Conservation (phyloP, 2,113 vertebrate species). For the Gasterosteus aculeatus region DNA sequence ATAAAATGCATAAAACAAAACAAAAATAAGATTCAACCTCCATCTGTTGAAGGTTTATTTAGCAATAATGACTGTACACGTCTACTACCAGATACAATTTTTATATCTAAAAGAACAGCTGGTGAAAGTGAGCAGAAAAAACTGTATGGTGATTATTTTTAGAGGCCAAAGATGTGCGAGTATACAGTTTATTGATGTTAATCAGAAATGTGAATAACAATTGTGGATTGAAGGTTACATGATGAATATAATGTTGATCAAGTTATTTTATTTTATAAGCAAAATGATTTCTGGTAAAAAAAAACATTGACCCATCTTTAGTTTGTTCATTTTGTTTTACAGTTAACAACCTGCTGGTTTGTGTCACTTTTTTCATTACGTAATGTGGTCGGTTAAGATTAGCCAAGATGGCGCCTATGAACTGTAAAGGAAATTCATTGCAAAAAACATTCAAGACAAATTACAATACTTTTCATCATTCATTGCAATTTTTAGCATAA, state of each 20-base stretch:
- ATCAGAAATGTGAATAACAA: not conserved
- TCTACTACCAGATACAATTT: slow-evolving; percentile 3
- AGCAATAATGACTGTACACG: not conserved
- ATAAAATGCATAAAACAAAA: not conserved
- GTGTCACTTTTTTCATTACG: not conserved
- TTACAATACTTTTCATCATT: not conserved
- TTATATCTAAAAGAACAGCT: slow-evolving; percentile 10
- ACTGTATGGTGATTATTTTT: not conserved
- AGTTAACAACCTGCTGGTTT: not conserved
- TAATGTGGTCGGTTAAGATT: not conserved
- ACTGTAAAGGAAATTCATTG: not conserved
- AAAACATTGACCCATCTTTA: not conserved
- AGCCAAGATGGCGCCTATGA: not conserved
- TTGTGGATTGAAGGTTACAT: not conserved
- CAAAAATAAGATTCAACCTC: not conserved
- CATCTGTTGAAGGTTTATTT: slow-evolving; percentile 3
- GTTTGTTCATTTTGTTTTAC: no score
- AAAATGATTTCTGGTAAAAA: not conserved
- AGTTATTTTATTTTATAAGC: not conserved
- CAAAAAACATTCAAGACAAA: not conserved
- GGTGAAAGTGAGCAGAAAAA: not conserved
- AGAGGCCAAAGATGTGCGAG: not conserved
- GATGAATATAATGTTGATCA: not conserved
- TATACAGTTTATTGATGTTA: not conserved
- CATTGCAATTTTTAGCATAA: slow-evolving; percentile 2